Conservation (phyloP, 2,797 vertebrate species). For the Phylloscopus collybita region DNA sequence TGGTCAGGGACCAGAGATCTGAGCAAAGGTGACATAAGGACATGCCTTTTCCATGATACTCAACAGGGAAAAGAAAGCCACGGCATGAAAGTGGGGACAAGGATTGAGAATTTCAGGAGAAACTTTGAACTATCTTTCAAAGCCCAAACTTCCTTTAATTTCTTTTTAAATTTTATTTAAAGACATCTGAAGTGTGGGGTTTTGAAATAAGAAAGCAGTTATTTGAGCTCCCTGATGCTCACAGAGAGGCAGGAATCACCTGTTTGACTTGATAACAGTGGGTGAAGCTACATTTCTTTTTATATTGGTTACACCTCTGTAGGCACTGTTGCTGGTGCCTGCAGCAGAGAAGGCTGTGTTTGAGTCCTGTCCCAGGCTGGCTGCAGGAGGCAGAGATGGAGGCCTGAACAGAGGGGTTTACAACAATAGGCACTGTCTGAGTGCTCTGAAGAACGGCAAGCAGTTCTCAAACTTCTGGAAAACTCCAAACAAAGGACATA, state of each 20-base stretch:
- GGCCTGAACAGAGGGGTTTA: slow-evolving; percentile 81
- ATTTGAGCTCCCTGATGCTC: slow-evolving; percentile 79
- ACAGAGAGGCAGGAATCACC: slow-evolving; percentile 70
- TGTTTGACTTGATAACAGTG: slow-evolving; percentile 78
- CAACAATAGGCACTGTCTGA: slow-evolving; percentile 74
- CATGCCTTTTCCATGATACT: not conserved
- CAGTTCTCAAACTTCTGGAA: not conserved
- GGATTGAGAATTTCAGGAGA: not conserved
- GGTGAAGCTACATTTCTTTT: slow-evolving; percentile 73
- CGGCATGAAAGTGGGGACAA: not conserved
- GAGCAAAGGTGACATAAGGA: not conserved
- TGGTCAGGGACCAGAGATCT: not conserved
- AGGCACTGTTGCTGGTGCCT: not conserved
- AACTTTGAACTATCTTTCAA: not conserved
- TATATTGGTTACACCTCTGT: not conserved
- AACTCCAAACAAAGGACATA: not conserved
- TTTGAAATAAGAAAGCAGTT: slow-evolving; percentile 78
- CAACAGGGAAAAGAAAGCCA: not conserved
- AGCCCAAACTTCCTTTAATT: not conserved
- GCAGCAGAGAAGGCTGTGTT: not conserved
- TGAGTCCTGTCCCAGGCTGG: slow-evolving; percentile 66
- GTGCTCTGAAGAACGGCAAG: slow-evolving; percentile 76
- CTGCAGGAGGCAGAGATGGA: slow-evolving; percentile 79
- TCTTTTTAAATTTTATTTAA: not conserved
- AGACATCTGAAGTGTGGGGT: slow-evolving; percentile 83